Base-by-base conservation (phyloP, 2,113 vertebrate species). In the Platichthys flesus region DNA sequence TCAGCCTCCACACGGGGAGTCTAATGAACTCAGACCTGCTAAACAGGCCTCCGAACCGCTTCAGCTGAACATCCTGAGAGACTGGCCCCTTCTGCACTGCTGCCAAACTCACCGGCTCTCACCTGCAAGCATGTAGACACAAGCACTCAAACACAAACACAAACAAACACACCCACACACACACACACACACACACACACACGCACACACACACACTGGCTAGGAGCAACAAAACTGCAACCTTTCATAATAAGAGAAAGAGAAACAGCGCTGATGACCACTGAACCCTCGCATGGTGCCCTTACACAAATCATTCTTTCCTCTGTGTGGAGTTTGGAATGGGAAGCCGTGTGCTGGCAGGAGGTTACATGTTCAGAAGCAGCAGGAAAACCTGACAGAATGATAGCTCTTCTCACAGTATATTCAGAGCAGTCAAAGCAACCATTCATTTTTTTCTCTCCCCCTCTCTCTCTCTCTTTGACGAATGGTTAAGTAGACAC, bases 21-120 rank as follows among this genome's bases (percentile, higher is more conserved):
- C 95, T 97, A 95, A 98, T 97, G 95, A 96, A 96, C 94, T 97
- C 93, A 90, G 89, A 84, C 79, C 88, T 76, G 68, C 87, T 93
- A 94, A 95, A 94, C 92, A 91, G 90, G 90, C 64, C 66, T 79
- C 67, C 57, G 61, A 79, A 81, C 37, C 78, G 84, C 86, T 89
- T 82, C 73, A 78, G 45, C 52, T 45, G 21, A n/a, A 71, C 54
- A 78, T 88, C 91, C 88, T 78, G 86, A 89, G 92, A 88, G 88
- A 84, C 68, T 57, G 74, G 66, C 54, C 28, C 37, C 37, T 47
- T 49, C 42, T 69, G 79, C 68, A 26, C 35, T n/a, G 28, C 61
- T 42, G 62, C 55, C 67, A 74, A 55, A 76, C 68, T 42, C 62
- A 37, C 62, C 59, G 52, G 35, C 68, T 78, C 57, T 88, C 71